phyloP scores from a whole-genome alignment of 23 tunicate species.

The Halocynthia roretzi region DNA sequence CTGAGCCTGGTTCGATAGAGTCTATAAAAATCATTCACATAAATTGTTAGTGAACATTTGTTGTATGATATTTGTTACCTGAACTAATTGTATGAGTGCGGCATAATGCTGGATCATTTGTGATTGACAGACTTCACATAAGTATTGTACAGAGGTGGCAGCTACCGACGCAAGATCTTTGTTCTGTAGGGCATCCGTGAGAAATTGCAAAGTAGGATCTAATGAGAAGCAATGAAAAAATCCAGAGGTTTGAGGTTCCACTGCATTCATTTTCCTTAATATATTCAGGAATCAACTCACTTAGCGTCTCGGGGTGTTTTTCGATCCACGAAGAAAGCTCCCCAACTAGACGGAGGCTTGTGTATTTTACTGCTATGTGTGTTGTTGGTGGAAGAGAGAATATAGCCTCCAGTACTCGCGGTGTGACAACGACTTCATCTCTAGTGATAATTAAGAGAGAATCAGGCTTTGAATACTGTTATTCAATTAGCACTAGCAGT shows the following conservation, averaged over 20 bases:
- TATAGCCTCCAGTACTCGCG: constrained; percentile 86
- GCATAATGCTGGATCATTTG: constrained; percentile 78
- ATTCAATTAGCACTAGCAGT: no score
- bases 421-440: constrained; percentile 46
- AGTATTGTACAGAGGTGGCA: constrained; percentile 76
- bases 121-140: constrained; percentile 63
- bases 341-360: constrained; percentile 71
- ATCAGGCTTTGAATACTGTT: neutral
- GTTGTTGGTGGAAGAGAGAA: constrained; percentile 46
- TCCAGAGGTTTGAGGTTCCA: neutral
- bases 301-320: constrained; percentile 61
- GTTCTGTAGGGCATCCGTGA: constrained; percentile 62
- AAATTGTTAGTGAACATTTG: neutral
- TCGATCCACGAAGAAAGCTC: constrained; percentile 71
- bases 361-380: constrained; percentile 64
- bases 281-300: constrained; percentile 16
- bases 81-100: constrained; percentile 62
- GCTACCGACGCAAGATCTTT: constrained; percentile 71
- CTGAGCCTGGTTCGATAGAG: no score
- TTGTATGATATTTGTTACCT: constrained; percentile 30
- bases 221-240: neutral
- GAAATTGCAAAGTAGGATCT: constrained; percentile 72
- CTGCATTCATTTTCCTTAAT: neutral
- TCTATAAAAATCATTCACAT: no score
- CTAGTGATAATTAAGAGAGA: constrained; percentile 1